These are phyloP conservation scores for Strix aluco DNA, from an alignment of 2,113 vertebrate species.

Conservation along the genomic window DNA sequence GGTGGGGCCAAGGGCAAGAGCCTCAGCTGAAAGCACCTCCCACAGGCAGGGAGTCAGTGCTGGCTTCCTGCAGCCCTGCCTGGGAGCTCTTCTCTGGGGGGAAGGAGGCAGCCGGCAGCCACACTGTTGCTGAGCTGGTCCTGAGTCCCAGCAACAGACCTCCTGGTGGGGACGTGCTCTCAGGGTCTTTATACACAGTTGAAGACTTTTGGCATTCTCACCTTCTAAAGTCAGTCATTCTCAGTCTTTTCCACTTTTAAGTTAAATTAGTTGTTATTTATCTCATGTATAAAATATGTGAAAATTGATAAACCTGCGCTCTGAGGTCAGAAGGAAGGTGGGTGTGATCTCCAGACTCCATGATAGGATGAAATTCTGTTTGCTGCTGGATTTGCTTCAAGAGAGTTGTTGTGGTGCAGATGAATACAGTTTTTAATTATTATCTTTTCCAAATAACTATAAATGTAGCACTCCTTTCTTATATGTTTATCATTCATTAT, in stretches of 20 bases:
- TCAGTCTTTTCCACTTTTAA: not conserved
- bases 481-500: not conserved
- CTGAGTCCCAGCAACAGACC: not conserved
- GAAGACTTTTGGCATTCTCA: not conserved
- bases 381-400: not conserved
- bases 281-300: not conserved
- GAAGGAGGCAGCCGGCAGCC: not conserved
- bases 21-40: not conserved
- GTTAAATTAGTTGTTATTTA: not conserved
- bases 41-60: rapidly evolving
- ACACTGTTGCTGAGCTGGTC: no score
- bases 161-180: not conserved
- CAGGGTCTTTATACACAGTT: not conserved
- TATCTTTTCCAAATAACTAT: not conserved
- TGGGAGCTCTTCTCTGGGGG: not conserved
- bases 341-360: no score
- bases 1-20: not conserved
- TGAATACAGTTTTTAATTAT: not conserved
- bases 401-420: not conserved
- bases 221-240: not conserved
- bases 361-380: not conserved
- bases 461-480: not conserved
- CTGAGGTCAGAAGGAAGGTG: not conserved
- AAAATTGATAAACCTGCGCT: not conserved
- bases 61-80: rapidly evolving